Evolutionary conservation across 2,113 vertebrate species (phyloP), one percentile per base, ranked within the genome.

Genomic region (Corythaixoides concolor): DNA sequence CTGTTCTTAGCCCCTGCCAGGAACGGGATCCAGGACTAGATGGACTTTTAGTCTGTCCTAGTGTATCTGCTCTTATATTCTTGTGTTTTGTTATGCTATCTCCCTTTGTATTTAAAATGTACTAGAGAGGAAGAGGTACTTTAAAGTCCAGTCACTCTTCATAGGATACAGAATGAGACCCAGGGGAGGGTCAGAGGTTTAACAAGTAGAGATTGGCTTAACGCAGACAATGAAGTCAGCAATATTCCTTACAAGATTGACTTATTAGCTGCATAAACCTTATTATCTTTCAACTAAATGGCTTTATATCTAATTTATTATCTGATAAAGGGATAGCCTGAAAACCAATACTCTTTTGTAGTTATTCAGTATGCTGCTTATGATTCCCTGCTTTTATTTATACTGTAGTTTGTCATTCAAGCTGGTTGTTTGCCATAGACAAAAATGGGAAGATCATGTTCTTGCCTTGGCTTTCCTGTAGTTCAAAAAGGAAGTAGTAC

Each of bases 261-360:
- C 86, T 97, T 96, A 96, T 92, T 95, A 96, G 78, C 88, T 94
- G 66, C 73, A 96, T 95, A 94, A 97, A 96, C 85, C 76, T 94
- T 95, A 97, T 97, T 92, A 96, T 93, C 87, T 95, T 91, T 91
- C 94, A 96, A 75, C 82, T 91, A 85, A 96, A 95, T 94, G 87
- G 89, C 26, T 96, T 97, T 95, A 87, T 96, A 96, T 97, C 90
- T 97, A 94, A 97, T 96, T 97, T 97, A 77, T 55, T 94, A 66
- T 94, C 78, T 80, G 70, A 88, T 95, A 88, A 92, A 94, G 30
- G 72, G 77, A 69, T 88, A 88, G 64, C 22, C 77, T 82, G 87
- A 87, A 93, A 97, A 87, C 58, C 33, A 69, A 90, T 85, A 72
- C 47, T 80, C 72, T 92, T 78, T 50, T 55, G 60, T 73, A 84